Percentiles rank a stretch among this genome's conserved stretches.
Evolutionary conservation across 2,888 invertebrate genomes (phyloP).

Genomic region (Poecilus cupreus): DNA sequence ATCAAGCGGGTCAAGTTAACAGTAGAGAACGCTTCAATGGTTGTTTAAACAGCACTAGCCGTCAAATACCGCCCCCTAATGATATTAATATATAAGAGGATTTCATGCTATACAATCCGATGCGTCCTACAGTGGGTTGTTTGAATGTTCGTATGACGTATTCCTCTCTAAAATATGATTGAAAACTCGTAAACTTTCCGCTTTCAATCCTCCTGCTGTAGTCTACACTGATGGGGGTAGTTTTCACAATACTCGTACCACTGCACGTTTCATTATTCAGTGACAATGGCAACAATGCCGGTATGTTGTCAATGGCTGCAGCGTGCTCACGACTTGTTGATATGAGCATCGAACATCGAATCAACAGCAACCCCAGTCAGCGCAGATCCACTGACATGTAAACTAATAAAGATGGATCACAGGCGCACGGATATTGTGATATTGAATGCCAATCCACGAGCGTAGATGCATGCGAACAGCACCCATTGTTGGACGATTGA

Average conservation of each 20-base stretch:
- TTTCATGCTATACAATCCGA: no score
- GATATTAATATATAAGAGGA: no score
- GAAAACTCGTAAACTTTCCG: no score
- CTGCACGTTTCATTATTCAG: not conserved
- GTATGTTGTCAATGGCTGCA: conserved; percentile 25
- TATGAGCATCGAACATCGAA: conserved; percentile 46
- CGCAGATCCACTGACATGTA: conserved; percentile 56
- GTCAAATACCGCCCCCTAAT: no score
- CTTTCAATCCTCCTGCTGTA: no score
- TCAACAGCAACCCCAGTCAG: not conserved
- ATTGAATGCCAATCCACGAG: not conserved
- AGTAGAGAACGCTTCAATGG: no score
- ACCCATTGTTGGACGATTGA: conserved; percentile 50
- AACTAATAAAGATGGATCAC: conserved; percentile 59
- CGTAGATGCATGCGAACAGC: not conserved
- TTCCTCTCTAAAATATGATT: no score
- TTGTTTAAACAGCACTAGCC: no score
- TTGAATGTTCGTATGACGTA: no score
- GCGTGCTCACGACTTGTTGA: conserved; percentile 44
- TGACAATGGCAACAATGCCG: not conserved
- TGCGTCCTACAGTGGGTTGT: no score
- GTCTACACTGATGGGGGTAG: not conserved
- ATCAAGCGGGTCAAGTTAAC: no score
- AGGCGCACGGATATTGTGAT: not conserved
- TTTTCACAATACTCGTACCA: not conserved